A percentile compares a stretch with the other conserved stretches of the same genome.
Conservation (phyloP, 2,888 invertebrate genomes). For the Rambutsinella grinnellia region DNA sequence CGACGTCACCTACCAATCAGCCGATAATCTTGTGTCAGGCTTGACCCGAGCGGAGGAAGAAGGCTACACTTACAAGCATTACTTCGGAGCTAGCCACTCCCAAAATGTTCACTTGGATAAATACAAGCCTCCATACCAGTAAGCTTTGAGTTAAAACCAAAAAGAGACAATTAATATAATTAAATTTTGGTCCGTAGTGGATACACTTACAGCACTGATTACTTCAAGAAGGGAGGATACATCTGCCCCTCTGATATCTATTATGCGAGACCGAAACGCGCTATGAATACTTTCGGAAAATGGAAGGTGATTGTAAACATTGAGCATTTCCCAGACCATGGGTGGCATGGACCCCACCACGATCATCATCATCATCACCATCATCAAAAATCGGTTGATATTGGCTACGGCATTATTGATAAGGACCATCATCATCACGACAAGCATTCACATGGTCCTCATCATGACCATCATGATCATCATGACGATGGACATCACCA, state of each 20-base stretch:
- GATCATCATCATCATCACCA: constrained; percentile 5
- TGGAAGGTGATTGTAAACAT: constrained; percentile 70
- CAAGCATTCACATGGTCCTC: constrained; percentile 4
- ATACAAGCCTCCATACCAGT: constrained; percentile 64
- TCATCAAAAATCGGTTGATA: constrained; percentile 3
- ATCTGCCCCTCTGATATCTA: constrained; percentile 69
- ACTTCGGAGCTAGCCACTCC: constrained; percentile 67
- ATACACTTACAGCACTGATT: constrained; percentile 66
- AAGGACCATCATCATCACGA: neutral
- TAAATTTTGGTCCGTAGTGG: constrained; percentile 39
- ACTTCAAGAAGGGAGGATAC: constrained; percentile 68
- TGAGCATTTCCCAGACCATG: constrained; percentile 62
- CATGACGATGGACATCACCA: constrained; percentile 11
- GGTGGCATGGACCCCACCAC: constrained; percentile 5
- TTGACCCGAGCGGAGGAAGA: constrained; percentile 68
- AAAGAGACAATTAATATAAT: too few species aligned
- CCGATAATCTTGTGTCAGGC: constrained; percentile 68
- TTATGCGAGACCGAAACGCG: constrained; percentile 68
- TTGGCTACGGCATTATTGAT: neutral
- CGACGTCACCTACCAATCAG: constrained; percentile 68
- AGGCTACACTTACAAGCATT: constrained; percentile 68
- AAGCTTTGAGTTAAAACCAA: constrained; percentile 19
- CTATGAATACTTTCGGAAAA: constrained; percentile 68
- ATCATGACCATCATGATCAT: constrained; percentile 4
- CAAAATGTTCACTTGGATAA: constrained; percentile 57